Evolutionary conservation across 2,888 invertebrate species (phyloP), one percentile per base, ranked within the genome.

Genomic region (Athrips mouffetella): DNA sequence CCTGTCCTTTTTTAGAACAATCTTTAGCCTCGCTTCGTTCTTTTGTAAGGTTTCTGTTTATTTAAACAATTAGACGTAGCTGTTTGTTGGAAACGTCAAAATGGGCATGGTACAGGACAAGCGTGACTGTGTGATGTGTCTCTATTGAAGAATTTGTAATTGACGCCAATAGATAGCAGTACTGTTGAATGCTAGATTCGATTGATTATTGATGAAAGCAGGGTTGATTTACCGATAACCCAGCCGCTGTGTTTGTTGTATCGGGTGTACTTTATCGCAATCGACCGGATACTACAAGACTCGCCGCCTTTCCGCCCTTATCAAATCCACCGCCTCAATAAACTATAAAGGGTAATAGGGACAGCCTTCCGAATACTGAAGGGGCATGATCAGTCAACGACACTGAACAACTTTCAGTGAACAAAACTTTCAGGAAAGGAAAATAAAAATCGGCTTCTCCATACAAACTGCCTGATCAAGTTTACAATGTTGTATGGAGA

Each of bases 281-380:
- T 72, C 71, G 69, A 64, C 79, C 81, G 79, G 82, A 83, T 75
- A 74, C 63, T 66, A 65, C 65, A 64, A 75, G 73, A 64, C 77
- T 72, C 74, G 75, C 62, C 76, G 70, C 67, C 72, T 77, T 67
- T 73, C 72, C 67, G 56, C 68, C 69, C 71, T 77, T 83, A 83
- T 83, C 80, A 67, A 59, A 57, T 60, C 55, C 55, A 69, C 60
- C 23, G 27, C 27, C 46, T 65, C 63, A 68, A 69, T 69, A 64
- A 65, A 66, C 51, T 60, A 58, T 63, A 68, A n/a, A n/a, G n/a
- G n/a, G n/a, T n/a, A n/a, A n/a, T n/a, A n/a, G n/a, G n/a, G n/a
- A n/a, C n/a, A n/a, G n/a, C n/a, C n/a, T n/a, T n/a, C n/a, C n/a
- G n/a, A n/a, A n/a, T n/a, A n/a, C n/a, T n/a, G n/a, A n/a, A n/a